Evolutionary conservation across 2,888 invertebrate genomes (phyloP), one percentile per base, ranked within the genome.

Genomic region (Cosmia trapezina): DNA sequence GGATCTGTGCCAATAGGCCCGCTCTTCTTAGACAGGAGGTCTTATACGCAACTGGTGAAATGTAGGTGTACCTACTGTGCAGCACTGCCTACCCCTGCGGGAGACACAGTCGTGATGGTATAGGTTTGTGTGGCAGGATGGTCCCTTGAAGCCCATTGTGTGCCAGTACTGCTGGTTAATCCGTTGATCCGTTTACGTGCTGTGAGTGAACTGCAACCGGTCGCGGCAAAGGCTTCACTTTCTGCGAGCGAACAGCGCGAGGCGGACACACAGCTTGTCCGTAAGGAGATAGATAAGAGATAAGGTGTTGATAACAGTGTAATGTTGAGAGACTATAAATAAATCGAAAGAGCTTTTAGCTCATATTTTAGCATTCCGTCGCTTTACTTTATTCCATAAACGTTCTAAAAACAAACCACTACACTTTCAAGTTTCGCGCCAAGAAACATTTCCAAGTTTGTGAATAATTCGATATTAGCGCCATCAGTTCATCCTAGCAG

Each of bases 121-220:
- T 37, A 37, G 2, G 37, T 37, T 37, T 37, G 4, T 37, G 37
- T 37, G 2, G 0, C 4, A 37, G 6, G 37, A 37, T 4, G 17
- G n/a, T 49, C n/a, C 41, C 22, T 19, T 28, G 12, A 12, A 22
- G 54, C 22, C 11, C 19, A 6, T 47, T 47, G 51, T 28, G 51
- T 45, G 60, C 54, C 4, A n/a, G 62, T 41, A 43, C 43, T 41
- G 51, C 33, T 17, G 17, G 73, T 6, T 74, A 78, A 76, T 76
- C 67, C 22, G 41, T 47, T 80, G 70, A 84, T 84, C 86, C 78
- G 70, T 54, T 85, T 78, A 85, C 73, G 80, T 65, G 74, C 59
- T 70, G 79, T 65, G 72, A 78, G 60, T 81, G 81, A n/a, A n/a
- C n/a, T 77, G 75, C 86, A 75, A 66, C 78, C 64, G 72, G 43